phyloP scores from a whole-genome alignment of 1,140 invertebrate genomes.

The Lordiphosa stackelbergi region DNA sequence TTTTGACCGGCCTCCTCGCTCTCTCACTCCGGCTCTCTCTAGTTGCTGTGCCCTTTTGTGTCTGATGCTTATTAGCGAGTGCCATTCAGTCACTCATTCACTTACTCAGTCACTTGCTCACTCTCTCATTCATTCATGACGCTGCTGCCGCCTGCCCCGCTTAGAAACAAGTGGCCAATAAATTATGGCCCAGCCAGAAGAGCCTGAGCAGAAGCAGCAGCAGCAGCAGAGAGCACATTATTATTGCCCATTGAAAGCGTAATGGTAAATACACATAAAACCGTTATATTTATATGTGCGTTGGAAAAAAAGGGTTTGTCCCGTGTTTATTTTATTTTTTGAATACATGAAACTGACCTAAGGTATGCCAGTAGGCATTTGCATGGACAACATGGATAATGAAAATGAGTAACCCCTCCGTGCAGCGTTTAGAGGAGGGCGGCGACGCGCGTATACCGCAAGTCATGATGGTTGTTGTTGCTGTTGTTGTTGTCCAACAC shows the following conservation, averaged over 20 bases:
- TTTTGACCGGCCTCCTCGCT: constrained; percentile 44
- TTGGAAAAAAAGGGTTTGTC: constrained; percentile 41
- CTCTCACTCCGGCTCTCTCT: not conserved
- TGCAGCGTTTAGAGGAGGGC: not conserved
- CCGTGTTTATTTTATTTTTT: constrained; percentile 12
- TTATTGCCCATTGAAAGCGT: constrained; percentile 65
- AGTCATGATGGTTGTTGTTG: constrained; percentile 55
- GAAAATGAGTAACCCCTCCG: constrained; percentile 42
- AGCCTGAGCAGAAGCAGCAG: constrained; percentile 8
- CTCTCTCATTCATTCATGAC: constrained; percentile 46
- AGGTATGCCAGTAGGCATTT: constrained; percentile 62
- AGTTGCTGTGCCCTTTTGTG: constrained; percentile 62
- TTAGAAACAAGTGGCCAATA: constrained; percentile 73
- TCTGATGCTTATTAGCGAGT: constrained; percentile 73
- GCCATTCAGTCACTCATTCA: constrained; percentile 53
- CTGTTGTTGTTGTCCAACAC: constrained; percentile 49
- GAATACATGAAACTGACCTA: constrained; percentile 62
- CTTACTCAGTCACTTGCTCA: constrained; percentile 26
- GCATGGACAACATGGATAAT: constrained; percentile 54
- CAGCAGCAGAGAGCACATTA: constrained; percentile 45
- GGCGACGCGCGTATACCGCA: constrained; percentile 35
- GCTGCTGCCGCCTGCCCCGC: constrained; percentile 46
- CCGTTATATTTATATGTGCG: constrained; percentile 40
- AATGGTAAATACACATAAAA: constrained; percentile 70
- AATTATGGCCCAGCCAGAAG: constrained; percentile 61